Evolutionary conservation across 2,113 vertebrate genomes (phyloP), one percentile per base, ranked within the genome.

Genomic region (Aphelocoma coerulescens): DNA sequence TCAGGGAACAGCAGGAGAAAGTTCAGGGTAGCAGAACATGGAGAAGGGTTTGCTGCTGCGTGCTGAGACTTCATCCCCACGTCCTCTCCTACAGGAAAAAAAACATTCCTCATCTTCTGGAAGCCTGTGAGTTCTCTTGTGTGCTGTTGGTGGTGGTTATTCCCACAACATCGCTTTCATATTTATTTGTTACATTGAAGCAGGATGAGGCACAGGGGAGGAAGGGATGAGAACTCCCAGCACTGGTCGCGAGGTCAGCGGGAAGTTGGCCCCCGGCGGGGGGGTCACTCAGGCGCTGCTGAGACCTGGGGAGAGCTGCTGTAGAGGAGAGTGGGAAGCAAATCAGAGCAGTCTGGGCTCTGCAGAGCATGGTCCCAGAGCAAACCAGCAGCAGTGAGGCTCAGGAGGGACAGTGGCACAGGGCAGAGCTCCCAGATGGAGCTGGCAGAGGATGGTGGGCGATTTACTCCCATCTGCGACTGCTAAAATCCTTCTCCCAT

Each of bases 171-270:
- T 76, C 62, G 2, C 89, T 93, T 75, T 17, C 0, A 0, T 76
- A 5, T 95, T 93, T 94, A 33, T 85, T 92, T 88, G 86, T 95
- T 58, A 33, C 62, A 37, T 6, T 3, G 80, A 33, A 73, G 81
- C 54, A 23, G 83, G 91, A 65, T 82, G 87, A 85, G 87, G 13
- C 81, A 1, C 5, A 6, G 87, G 84, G 87, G 58, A 87, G 87
- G 87, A 63, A 86, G 14, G 86, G 87, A 13, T 88, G 91, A 69
- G 93, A 77, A 35, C 13, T 62, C 27, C 22, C 61, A 16, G 93
- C 84, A 27, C 91, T 0, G 51, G 48, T 33, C 23, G 11, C 24
- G 84, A 61, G 89, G 87, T 76, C 19, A 49, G 44, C 2, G 17
- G 91, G 86, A 63, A 67, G 92, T 7, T 16, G 4, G 71, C 35